Evolutionary conservation across 2,797 vertebrate species (phyloP), one percentile per base, ranked within the genome.

Genomic region (Sebastes hubbsi): DNA sequence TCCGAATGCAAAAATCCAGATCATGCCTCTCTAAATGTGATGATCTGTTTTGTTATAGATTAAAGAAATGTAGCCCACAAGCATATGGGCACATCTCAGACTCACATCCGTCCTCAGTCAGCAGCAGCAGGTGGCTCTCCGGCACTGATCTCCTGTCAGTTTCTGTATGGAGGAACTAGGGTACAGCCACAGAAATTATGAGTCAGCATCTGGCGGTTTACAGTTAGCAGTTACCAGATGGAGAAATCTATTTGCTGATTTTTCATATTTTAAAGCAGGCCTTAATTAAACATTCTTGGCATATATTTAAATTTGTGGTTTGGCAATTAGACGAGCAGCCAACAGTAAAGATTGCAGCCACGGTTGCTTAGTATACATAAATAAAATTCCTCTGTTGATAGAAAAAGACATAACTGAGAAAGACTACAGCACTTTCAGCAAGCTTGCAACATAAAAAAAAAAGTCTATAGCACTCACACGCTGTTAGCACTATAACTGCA

Each of bases 21-120:
- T 65, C 32, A 49, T 73, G 67, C 24, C 38, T 70, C 58, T 77
- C 5, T 25, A 9, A 61, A 62, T 82, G 22, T 67, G 54, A 49
- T 66, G 38, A 30, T 83, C n/a, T 72, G 29, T 46, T 52, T 8
- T 24, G 2, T 12, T 14, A 6, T 12, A 36, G 24, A 58, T 70
- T 62, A 36, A 78, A 56, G 56, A 72, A 64, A 30, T 38, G 6
- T 0, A 6, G 25, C 24, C 2, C 7, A 14, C 10, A 67, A 55
- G 63, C n/a, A 29, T 34, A 49, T 73, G 27, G 30, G 25, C 24
- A 24, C 36, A 3, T 52, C 0, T 52, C 14, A 75, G 4, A 95
- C 97, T 96, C 91, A 99, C 98, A 99, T 94, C 97, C 97, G 71
- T 99, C 98, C 90, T 99, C 98, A 56, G 97, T 97, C 83, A 98